Conservation (phyloP, 2,113 vertebrate species). For the Oncorhynchus tshawytscha region DNA sequence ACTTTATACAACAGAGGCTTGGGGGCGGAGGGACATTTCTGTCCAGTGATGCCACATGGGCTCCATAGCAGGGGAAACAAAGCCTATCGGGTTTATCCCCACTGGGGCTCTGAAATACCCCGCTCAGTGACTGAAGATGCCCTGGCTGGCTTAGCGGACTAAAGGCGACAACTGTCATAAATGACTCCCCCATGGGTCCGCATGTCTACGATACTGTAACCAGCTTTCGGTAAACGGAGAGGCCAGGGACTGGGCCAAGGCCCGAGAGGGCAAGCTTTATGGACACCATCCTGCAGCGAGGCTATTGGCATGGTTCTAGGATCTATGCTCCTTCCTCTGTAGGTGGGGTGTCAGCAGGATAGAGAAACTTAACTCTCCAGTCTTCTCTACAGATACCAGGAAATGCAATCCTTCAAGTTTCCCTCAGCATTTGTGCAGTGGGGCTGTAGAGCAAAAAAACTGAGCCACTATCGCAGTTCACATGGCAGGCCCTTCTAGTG, state of each 20-base stretch:
- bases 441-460: conserved; percentile 46
- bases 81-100: conserved; percentile 70
- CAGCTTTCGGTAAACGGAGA: conserved; percentile 27
- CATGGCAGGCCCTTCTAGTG: conserved; percentile 61
- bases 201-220: conserved; percentile 59
- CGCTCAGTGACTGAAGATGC: conserved; percentile 62
- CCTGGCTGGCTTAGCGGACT: conserved; percentile 64
- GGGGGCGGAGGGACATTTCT: conserved; percentile 56
- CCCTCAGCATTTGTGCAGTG: conserved; percentile 27
- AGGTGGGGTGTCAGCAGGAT: neutral
- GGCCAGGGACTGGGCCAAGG: conserved; percentile 9
- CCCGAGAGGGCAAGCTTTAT: conserved; percentile 8
- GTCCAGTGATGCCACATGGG: conserved; percentile 64
- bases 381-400: conserved; percentile 7
- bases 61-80: conserved; percentile 59
- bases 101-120: conserved; percentile 57
- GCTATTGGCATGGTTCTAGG: neutral
- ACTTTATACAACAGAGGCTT: conserved; percentile 63
- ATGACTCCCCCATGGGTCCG: conserved; percentile 62
- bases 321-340: neutral
- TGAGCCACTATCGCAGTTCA: conserved; percentile 55
- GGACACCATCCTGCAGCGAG: neutral
- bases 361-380: neutral
- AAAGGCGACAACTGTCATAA: conserved; percentile 74
- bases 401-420: conserved; percentile 21